These are phyloP conservation scores for Oncorhynchus keta DNA, from an alignment of 2,113 vertebrate genomes.

Conservation along the genomic window DNA sequence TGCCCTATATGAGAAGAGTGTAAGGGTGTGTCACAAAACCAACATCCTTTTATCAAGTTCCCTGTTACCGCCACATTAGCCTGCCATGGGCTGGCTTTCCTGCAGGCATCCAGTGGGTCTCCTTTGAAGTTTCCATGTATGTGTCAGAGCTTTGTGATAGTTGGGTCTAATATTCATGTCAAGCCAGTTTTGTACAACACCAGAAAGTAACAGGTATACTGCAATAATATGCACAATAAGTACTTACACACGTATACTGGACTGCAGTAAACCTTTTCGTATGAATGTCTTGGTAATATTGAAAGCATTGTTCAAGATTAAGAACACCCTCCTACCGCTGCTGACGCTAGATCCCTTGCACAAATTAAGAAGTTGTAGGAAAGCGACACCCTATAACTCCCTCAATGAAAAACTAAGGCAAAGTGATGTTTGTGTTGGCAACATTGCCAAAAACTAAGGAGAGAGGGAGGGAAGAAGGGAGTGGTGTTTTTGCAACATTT, in stretches of 20 bases:
- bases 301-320: too few species aligned
- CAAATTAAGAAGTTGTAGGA: background rate
- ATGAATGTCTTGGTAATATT: too few species aligned
- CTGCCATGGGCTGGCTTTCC: background rate
- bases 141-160: too few species aligned
- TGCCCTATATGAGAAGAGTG: background rate
- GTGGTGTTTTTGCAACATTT: slow-evolving; percentile 29
- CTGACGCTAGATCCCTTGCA: background rate
- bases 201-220: too few species aligned
- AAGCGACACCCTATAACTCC: slow-evolving; percentile 21
- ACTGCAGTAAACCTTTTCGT: too few species aligned
- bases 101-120: too few species aligned
- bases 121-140: too few species aligned
- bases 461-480: slow-evolving; percentile 8
- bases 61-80: background rate
- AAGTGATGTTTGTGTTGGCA: slow-evolving; percentile 38
- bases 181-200: too few species aligned
- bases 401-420: slow-evolving; percentile 12
- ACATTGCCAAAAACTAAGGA: slow-evolving; percentile 8
- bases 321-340: background rate
- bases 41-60: background rate
- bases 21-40: background rate
- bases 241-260: too few species aligned
- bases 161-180: too few species aligned
- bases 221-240: too few species aligned